These are phyloP conservation scores for Xenentodon cancila DNA, from an alignment of 2,797 vertebrate species.

Conservation along the genomic window DNA sequence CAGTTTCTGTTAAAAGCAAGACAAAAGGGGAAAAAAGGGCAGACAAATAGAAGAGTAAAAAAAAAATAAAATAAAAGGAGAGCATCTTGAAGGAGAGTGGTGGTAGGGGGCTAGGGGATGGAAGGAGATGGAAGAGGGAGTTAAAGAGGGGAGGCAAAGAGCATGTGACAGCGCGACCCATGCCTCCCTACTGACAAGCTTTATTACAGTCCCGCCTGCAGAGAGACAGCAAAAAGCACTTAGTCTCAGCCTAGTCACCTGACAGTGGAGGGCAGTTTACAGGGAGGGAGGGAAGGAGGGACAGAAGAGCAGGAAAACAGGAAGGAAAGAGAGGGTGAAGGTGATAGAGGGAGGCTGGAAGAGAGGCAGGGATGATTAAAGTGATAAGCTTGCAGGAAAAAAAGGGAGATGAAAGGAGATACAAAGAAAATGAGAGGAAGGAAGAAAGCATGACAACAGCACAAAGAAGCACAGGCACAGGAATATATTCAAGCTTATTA, in stretches of 20 bases:
- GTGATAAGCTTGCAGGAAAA: slow-evolving; percentile 28
- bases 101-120: slow-evolving; percentile 4
- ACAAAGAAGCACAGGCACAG: background rate
- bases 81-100: slow-evolving; percentile 39
- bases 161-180: slow-evolving; percentile 74
- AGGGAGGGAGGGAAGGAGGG: slow-evolving; percentile 30
- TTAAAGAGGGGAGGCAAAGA: slow-evolving; percentile 69
- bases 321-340: slow-evolving; percentile 19
- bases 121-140: slow-evolving; percentile 47
- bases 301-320: slow-evolving; percentile 32
- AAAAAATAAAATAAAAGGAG: slow-evolving; percentile 58
- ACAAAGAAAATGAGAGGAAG: slow-evolving; percentile 12
- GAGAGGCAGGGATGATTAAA: slow-evolving; percentile 37
- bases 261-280: slow-evolving; percentile 58
- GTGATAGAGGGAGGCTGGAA: slow-evolving; percentile 19
- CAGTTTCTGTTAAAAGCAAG: slow-evolving; percentile 52
- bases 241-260: slow-evolving; percentile 68
- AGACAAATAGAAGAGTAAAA: slow-evolving; percentile 49
- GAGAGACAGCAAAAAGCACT: slow-evolving; percentile 81
- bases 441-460: background rate
- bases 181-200: slow-evolving; percentile 76
- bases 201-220: slow-evolving; percentile 79
- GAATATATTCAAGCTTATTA: slow-evolving; percentile 6
- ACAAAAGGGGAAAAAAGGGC: slow-evolving; percentile 58
- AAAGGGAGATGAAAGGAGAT: slow-evolving; percentile 12